Base-by-base conservation (phyloP, 2,888 invertebrate species). In the Altica lythri region DNA sequence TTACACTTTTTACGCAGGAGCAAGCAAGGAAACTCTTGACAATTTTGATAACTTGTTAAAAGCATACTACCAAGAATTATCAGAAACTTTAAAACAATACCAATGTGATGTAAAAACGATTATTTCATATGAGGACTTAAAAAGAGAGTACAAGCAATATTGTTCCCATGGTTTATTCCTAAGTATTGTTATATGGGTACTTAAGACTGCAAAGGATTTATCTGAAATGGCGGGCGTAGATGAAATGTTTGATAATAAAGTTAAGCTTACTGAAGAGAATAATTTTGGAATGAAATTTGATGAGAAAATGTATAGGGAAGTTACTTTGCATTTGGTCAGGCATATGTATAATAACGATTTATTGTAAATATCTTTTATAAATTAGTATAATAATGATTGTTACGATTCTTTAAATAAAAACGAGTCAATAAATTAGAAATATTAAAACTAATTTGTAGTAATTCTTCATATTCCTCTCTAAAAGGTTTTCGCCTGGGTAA, bases 1-100 rank as follows among this genome's bases (percentile, higher is more conserved):
- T 2, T 72, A 72, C 44, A 50, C 66, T 45, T 56, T 73, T 22
- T 71, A 68, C 27, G 64, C 66, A 9, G 65, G 64, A 19, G 63
- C 66, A 32, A 55, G 61, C 2, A 62, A 62, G 18, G 62, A 64
- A 13, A 57, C 65, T 17, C 56, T 70, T 6, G 52, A 64, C 40
- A 52, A 68, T 16, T 64, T 63, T 13, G 65, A 72, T n/a, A 34
- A 63, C 10, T 51, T 69, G 5, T 34, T 73, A 4, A 38, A 60
- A 8, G 47, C 63, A 13, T 73, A 73, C 55, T 50, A 72, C 48
- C 46, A 66, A 12, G 64, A 64, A 1, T 50, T 72, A 8, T 60
- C 64, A 1, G 50, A 49, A 2, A 55, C 45, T 37, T 45, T 70
- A 1, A 14, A 40, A 48, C 54, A 61, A 32, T 62, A 64, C 8